Evolutionary conservation across 2,113 vertebrate species (phyloP), one percentile per base, ranked within the genome.

Genomic region (Chaetorhynchus papuensis): DNA sequence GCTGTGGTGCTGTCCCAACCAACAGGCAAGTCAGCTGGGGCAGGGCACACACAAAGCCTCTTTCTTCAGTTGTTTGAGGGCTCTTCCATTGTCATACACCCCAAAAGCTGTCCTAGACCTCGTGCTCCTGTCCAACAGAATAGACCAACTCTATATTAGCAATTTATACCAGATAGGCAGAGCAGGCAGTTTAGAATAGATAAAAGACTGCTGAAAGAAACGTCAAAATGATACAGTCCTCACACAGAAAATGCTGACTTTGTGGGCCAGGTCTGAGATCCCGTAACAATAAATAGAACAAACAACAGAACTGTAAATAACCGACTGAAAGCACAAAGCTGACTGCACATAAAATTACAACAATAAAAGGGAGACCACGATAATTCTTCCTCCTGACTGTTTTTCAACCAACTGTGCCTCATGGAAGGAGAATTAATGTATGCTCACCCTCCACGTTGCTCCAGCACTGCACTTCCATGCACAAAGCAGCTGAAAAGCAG

Each of bases 241-340:
- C 28, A 21, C 49, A 37, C 56, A 90, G 54, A 95, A 86, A 37
- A 17, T 0, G 0, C 61, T 65, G 63, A 59, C 54, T 89, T 47
- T 78, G 28, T n/a, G 33, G 54, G 50, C 70, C 64, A 85, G 78
- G 66, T 23, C 56, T 70, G 35, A 74, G 60, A 50, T 44, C 49
- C 69, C 3, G 1, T 44, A 74, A 87, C 63, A 72, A 79, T 50
- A 79, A 89, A 76, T 61, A 72, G 50, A 72, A 37, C 22, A 52
- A 86, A 92, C 45, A 92, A 30, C 53, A 93, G 54, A 83, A 50
- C 18, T 83, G 63, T 93, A 93, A 94, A 72, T 83, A 87, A 63
- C 81, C 83, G 66, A n/a, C 70, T 83, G 69, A 85, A 88, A 70
- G 37, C 41, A 87, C 84, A 93, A 95, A 93, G 82, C 78, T 83